These are phyloP conservation scores for Tachuris rubrigastra DNA, from an alignment of 2,113 vertebrate genomes.

Conservation along the genomic window DNA sequence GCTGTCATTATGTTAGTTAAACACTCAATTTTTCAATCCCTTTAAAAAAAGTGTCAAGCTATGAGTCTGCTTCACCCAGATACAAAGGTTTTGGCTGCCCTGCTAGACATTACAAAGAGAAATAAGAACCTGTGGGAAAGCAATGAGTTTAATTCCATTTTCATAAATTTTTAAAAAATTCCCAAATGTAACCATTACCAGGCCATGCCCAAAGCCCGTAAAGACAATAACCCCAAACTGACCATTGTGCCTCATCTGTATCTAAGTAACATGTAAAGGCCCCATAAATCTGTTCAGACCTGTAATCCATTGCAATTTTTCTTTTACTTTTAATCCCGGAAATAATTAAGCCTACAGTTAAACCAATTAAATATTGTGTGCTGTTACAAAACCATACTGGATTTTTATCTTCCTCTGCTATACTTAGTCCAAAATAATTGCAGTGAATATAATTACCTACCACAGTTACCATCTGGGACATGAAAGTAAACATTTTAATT, in stretches of 20 bases:
- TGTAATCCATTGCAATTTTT: neutral
- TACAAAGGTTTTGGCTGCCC: neutral
- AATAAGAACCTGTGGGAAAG: neutral
- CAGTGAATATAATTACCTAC: conserved; percentile 31
- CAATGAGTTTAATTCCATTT: neutral
- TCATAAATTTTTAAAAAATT: neutral
- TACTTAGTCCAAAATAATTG: conserved; percentile 53
- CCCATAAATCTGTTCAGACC: neutral
- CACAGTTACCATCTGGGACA: conserved; percentile 46
- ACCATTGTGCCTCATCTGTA: neutral
- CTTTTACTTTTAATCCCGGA: neutral
- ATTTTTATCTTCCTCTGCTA: conserved; percentile 20
- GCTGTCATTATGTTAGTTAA: neutral
- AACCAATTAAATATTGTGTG: neutral
- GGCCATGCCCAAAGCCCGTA: neutral
- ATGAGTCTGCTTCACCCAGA: neutral
- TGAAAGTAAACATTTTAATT: conserved; percentile 56
- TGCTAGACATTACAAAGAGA: no score
- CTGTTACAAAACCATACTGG: neutral
- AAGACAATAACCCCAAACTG: neutral
- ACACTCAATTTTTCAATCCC: neutral
- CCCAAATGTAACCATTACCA: neutral
- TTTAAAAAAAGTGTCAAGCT: neutral
- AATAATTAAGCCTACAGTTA: conserved; percentile 1
- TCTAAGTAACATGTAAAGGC: neutral